Conservation (phyloP, 2,888 invertebrate genomes). For the Blera fallax region DNA sequence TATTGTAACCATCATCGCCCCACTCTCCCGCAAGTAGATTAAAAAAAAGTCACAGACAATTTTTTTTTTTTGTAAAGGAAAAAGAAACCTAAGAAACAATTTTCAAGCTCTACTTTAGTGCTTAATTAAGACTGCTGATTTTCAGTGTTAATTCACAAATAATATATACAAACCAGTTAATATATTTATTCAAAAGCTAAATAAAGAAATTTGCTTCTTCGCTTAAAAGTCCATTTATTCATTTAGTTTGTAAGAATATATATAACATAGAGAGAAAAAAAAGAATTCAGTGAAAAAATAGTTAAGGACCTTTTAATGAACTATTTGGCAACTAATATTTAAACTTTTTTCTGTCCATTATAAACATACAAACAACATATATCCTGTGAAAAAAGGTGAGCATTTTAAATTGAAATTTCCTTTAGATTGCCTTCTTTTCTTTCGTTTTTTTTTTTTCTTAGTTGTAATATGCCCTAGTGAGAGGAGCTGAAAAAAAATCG, state of each 20-base stretch:
- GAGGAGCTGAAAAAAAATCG: constrained; percentile 73
- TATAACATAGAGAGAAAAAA: constrained; percentile 47
- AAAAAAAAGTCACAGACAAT: constrained; percentile 20
- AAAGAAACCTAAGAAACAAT: constrained; percentile 18
- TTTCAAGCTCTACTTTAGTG: constrained; percentile 59
- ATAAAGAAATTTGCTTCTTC: constrained; percentile 65
- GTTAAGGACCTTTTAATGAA: constrained; percentile 28
- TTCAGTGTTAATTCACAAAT: constrained; percentile 63
- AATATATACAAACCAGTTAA: constrained; percentile 54
- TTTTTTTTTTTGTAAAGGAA: background rate
- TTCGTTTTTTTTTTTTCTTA: background rate
- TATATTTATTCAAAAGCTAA: constrained; percentile 56
- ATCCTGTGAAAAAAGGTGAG: constrained; percentile 58
- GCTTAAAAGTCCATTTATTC: constrained; percentile 77
- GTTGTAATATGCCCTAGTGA: constrained; percentile 42
- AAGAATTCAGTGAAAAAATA: constrained; percentile 38
- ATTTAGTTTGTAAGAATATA: constrained; percentile 75
- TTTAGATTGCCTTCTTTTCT: background rate
- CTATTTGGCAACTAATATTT: constrained; percentile 67
- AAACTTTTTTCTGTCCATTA: constrained; percentile 76
- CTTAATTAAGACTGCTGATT: constrained; percentile 71
- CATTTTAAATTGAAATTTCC: constrained; percentile 24
- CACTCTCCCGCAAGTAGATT: constrained; percentile 46
- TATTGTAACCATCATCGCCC: constrained; percentile 59
- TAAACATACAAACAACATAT: no score